These are phyloP conservation scores for Leucozona laternaria DNA, from an alignment of 2,888 invertebrate species.

Conservation along the genomic window DNA sequence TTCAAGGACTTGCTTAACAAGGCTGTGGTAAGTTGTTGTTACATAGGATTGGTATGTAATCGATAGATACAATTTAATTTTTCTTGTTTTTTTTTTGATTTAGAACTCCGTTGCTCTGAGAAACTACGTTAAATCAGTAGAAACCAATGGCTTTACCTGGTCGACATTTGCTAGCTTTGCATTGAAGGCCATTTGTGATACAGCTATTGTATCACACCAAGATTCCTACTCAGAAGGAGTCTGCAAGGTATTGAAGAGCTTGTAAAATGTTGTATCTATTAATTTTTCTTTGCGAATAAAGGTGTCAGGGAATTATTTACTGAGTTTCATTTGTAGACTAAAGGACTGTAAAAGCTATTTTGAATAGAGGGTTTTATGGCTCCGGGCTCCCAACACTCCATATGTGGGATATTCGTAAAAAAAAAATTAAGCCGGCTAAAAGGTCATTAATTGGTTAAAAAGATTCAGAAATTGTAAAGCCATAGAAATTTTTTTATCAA, in stretches of 20 bases:
- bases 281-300: constrained; percentile 30
- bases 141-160: constrained; percentile 60
- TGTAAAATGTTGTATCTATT: constrained; percentile 22
- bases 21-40: constrained; percentile 51
- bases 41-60: neutral
- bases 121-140: constrained; percentile 41
- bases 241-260: constrained; percentile 45
- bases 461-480: too few species aligned
- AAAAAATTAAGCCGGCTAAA: too few species aligned
- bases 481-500: too few species aligned
- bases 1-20: constrained; percentile 49
- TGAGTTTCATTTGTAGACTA: neutral
- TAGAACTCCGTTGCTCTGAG: constrained; percentile 49
- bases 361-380: too few species aligned
- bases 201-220: constrained; percentile 63
- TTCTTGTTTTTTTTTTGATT: neutral
- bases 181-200: constrained; percentile 64
- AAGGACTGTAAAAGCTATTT: too few species aligned
- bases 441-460: too few species aligned
- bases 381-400: too few species aligned
- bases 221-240: constrained; percentile 59
- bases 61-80: too few species aligned
- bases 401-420: too few species aligned
- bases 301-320: neutral
- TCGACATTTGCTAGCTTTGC: constrained; percentile 48